Evolutionary conservation across 1,140 invertebrate genomes (phyloP), one percentile per base, ranked within the genome.

Genomic region (Camponotus pennsylvanicus): DNA sequence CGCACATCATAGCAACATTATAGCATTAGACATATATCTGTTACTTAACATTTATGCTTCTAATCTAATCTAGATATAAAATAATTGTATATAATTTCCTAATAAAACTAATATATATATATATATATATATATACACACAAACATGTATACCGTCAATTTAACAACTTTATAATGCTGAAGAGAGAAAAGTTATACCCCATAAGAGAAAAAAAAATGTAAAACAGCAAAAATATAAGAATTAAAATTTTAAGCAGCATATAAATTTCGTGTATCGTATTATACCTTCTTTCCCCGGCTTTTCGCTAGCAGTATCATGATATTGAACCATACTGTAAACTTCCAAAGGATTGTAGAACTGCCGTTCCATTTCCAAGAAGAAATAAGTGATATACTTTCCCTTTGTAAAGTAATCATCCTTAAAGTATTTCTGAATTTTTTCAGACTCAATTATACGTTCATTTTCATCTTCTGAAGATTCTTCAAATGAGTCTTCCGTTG

Each of bases 291-390:
- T 84, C 59, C 87, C 87, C 59, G 85, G 78, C 42, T 89, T 91
- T 86, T 89, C 37, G 77, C 59, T 71, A 69, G 83, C 85, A 77
- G 69, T 57, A 77, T 92, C 86, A 86, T 90, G 89, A 84, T 94
- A 95, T 8, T 89, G 91, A 89, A 95, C 89, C 61, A 94, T 93
- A 77, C 84, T 90, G 90, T 94, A 94, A 89, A 93, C 92, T 0
- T 94, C 92, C 59, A 80, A 69, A 49, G 94, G 94, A 92, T 94
- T 87, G 89, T 93, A 94, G 61, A 59, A 90, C 61, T 94, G 92
- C 71, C 92, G 91, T 91, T 94, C 94, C 92, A 94, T 94, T 90
- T 92, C 91, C 86, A 95, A 82, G 85, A 94, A 94, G 89, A 95
- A 94, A 91, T 94, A 93, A 59, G 92, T 88, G 40, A 94, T 89